phyloP scores from a whole-genome alignment of 2,888 invertebrate species.

The Pomacea canaliculata region DNA sequence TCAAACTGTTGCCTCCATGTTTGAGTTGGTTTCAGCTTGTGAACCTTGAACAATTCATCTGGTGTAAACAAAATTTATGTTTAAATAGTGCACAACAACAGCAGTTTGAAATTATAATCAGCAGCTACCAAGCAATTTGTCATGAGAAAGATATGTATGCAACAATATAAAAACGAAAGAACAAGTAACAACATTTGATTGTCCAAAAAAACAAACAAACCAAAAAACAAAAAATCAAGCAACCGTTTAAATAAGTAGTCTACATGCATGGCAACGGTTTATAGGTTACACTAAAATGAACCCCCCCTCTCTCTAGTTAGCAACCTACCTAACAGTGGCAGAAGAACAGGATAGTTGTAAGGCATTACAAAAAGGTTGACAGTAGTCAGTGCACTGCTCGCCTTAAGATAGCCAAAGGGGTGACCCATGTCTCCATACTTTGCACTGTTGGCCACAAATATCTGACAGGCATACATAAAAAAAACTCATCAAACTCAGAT shows the following conservation, averaged over 20 bases:
- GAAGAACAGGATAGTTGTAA: slow-evolving; percentile 95
- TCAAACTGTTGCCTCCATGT: slow-evolving; percentile 95
- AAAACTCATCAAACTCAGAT: neutral
- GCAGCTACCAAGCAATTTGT: too few species aligned
- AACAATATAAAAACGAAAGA: too few species aligned
- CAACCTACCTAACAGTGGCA: slow-evolving; percentile 81
- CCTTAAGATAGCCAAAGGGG: slow-evolving; percentile 98
- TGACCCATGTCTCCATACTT: slow-evolving; percentile 89
- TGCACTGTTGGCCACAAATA: slow-evolving; percentile 90
- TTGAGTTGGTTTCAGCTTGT: slow-evolving; percentile 88
- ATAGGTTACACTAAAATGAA: too few species aligned
- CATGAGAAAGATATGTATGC: too few species aligned
- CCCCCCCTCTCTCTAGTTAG: neutral
- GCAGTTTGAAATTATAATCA: too few species aligned
- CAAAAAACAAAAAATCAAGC: neutral
- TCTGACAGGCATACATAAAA: slow-evolving; percentile 72
- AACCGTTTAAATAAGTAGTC: neutral
- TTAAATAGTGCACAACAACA: neutral
- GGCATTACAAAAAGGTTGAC: slow-evolving; percentile 98
- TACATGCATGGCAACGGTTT: too few species aligned
- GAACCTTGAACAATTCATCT: slow-evolving; percentile 93
- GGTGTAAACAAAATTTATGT: slow-evolving; percentile 34
- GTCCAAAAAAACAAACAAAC: neutral
- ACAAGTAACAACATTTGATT: too few species aligned
- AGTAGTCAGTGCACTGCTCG: slow-evolving; percentile 91